Conservation (phyloP, 2,888 invertebrate species). For the Morpho achilles region DNA sequence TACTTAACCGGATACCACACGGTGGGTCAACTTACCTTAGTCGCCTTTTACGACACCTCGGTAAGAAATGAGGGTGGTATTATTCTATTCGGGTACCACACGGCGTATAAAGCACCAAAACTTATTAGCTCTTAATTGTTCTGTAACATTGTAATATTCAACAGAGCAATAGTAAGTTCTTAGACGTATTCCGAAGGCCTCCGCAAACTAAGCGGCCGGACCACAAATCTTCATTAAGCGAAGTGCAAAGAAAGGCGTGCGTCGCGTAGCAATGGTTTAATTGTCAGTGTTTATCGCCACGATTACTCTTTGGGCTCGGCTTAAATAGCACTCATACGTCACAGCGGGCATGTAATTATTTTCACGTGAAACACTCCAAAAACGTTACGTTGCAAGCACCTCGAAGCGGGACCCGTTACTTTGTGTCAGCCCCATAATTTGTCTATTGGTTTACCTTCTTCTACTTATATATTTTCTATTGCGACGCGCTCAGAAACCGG, state of each 20-base stretch:
- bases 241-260: slow-evolving; percentile 73
- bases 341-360: slow-evolving; percentile 74
- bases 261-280: slow-evolving; percentile 76
- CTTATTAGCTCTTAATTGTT: slow-evolving; percentile 1
- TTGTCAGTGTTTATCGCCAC: slow-evolving; percentile 73
- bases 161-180: slow-evolving; percentile 25
- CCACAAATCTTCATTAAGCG: slow-evolving; percentile 69
- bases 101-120: too few relatives aligned
- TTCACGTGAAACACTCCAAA: slow-evolving; percentile 69
- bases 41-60: too few relatives aligned
- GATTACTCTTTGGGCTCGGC: slow-evolving; percentile 70
- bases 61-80: too few relatives aligned
- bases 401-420: slow-evolving; percentile 46
- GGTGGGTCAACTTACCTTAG: too few relatives aligned
- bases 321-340: slow-evolving; percentile 75
- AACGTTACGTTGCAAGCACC: slow-evolving; percentile 45
- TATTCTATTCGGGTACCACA: too few relatives aligned
- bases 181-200: slow-evolving; percentile 34
- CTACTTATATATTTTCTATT: slow-evolving; percentile 28
- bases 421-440: slow-evolving; percentile 57
- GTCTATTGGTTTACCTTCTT: slow-evolving; percentile 50
- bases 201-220: slow-evolving; percentile 37
- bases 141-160: slow-evolving; percentile 9
- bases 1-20: too few relatives aligned
- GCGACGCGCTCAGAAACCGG: slow-evolving; percentile 24